phyloP scores from a whole-genome alignment of 2,888 invertebrate genomes.

The Quadriops clusia region DNA sequence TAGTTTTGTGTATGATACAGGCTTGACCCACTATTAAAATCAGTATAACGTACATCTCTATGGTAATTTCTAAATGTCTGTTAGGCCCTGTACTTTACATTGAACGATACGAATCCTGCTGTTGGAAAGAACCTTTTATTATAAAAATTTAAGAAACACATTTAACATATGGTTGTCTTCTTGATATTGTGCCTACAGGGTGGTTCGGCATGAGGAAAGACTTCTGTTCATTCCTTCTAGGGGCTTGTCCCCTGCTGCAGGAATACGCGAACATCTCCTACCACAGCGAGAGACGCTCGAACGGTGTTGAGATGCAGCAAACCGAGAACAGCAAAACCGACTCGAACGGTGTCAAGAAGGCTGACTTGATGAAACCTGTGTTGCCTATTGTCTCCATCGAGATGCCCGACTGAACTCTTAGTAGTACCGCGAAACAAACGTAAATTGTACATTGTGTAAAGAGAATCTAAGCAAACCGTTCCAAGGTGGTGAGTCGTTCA shows the following conservation, averaged over 20 bases:
- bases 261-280: conserved; percentile 99
- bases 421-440: too few species aligned
- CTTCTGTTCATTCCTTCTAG: conserved; percentile 92
- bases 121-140: too few species aligned
- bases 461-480: too few species aligned
- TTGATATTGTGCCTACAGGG: too few species aligned
- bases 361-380: conserved; percentile 72
- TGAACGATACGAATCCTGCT: too few species aligned
- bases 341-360: conserved; percentile 53
- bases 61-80: too few species aligned
- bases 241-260: conserved; percentile 87
- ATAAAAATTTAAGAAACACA: conserved; percentile 7
- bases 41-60: too few species aligned
- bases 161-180: conserved; percentile 16
- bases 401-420: conserved; percentile 73
- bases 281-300: conserved; percentile 48
- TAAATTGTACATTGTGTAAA: too few species aligned
- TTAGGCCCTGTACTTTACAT: too few species aligned
- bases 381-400: conserved; percentile 84
- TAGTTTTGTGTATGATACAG: too few species aligned
- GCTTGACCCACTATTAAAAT: too few species aligned
- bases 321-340: conserved; percentile 43
- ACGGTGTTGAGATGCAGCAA: conserved; percentile 36
- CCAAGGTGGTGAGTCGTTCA: too few species aligned
- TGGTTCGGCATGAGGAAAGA: conserved; percentile 98